Percentiles rank a stretch among this genome's conserved stretches.
Evolutionary conservation across 2,797 vertebrate genomes (phyloP).

Genomic region (Momotus momota): DNA sequence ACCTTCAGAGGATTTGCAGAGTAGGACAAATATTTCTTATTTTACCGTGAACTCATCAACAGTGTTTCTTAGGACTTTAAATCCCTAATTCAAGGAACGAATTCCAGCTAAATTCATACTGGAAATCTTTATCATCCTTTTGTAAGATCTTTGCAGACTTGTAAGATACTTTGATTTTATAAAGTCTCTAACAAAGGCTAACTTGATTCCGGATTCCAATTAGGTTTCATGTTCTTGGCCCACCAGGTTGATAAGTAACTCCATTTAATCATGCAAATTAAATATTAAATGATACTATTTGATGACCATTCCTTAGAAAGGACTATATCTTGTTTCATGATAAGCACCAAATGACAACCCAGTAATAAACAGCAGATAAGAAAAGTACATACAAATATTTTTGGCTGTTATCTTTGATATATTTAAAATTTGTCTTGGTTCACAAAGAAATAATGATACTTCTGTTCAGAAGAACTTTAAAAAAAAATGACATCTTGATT

Average conservation of each 20-base stretch:
- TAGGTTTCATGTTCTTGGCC: not conserved
- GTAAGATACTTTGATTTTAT: not conserved
- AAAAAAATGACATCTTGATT: constrained; percentile 4
- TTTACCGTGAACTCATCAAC: constrained; percentile 55
- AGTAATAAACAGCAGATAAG: not conserved
- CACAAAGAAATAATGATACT: not conserved
- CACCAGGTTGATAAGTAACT: not conserved
- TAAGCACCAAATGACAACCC: not conserved
- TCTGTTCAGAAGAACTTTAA: not conserved
- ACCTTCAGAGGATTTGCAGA: constrained; percentile 33
- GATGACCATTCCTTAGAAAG: not conserved
- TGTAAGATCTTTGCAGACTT: not conserved
- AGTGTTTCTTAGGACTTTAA: constrained; percentile 54
- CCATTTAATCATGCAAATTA: not conserved
- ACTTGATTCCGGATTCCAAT: not conserved
- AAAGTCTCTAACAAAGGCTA: not conserved
- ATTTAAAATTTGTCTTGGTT: not conserved
- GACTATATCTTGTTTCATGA: not conserved
- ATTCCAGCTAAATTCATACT: constrained; percentile 28
- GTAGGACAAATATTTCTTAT: constrained; percentile 49
- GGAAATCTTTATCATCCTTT: not conserved
- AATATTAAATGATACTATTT: not conserved
- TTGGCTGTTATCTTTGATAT: not conserved
- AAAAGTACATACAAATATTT: not conserved
- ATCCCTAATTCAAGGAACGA: constrained; percentile 38